These are phyloP conservation scores for Naja naja DNA, from an alignment of 2,113 vertebrate species.

Conservation along the genomic window DNA sequence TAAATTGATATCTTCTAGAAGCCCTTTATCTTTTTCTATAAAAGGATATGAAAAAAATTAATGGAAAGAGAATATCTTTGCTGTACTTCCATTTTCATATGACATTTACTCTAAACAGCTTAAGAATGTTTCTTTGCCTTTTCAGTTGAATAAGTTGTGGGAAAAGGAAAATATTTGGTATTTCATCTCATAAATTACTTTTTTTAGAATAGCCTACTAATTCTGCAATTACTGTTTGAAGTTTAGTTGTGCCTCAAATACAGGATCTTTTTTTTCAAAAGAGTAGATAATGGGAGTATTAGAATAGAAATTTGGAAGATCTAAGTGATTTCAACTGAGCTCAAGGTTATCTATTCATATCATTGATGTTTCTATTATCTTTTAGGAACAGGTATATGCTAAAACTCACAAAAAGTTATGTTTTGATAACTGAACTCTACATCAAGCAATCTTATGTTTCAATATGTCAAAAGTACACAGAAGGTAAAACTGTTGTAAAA, in stretches of 20 bases:
- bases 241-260: neutral
- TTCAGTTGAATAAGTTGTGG: neutral
- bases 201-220: neutral
- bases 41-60: neutral
- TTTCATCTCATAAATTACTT: neutral
- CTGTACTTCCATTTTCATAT: neutral
- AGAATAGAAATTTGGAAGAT: constrained; percentile 17
- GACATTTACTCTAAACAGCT: neutral
- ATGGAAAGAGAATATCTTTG: neutral
- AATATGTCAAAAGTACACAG: constrained; percentile 43
- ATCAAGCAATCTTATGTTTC: constrained; percentile 45
- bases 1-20: neutral
- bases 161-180: neutral
- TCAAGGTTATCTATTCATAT: constrained; percentile 20
- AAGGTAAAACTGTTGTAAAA: constrained; percentile 45
- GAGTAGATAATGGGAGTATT: constrained; percentile 6
- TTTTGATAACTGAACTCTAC: constrained; percentile 41
- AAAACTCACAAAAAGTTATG: constrained; percentile 22
- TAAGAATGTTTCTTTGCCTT: neutral
- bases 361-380: constrained; percentile 38
- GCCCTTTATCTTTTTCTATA: neutral
- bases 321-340: constrained; percentile 18
- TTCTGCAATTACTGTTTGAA: neutral
- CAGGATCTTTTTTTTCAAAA: neutral
- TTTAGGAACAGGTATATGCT: constrained; percentile 34